phyloP scores from a whole-genome alignment of 1,140 invertebrate genomes.

The Listronotus bonariensis region DNA sequence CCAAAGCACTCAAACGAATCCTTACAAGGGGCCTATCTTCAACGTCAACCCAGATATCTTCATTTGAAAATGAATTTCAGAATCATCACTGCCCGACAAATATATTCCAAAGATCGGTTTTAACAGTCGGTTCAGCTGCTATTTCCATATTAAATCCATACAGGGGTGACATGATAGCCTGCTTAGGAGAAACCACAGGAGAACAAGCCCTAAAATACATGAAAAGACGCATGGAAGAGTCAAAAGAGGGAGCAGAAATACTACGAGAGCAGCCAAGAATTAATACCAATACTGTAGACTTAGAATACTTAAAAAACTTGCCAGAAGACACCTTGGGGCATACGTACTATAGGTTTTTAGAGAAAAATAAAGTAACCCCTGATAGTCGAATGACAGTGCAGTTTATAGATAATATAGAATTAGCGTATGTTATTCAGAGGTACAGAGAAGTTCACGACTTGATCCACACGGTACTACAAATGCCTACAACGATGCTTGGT shows the following conservation, averaged over 20 bases:
- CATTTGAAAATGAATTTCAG: slow-evolving; percentile 59
- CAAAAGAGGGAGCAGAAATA: slow-evolving; percentile 73
- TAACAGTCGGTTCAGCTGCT: slow-evolving; percentile 79
- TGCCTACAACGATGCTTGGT: slow-evolving; percentile 96
- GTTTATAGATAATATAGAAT: slow-evolving; percentile 88
- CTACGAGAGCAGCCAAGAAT: slow-evolving; percentile 83
- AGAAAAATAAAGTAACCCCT: slow-evolving; percentile 85
- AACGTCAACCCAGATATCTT: too few relatives aligned
- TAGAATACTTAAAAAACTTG: slow-evolving; percentile 70
- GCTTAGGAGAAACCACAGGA: slow-evolving; percentile 87
- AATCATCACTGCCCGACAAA: slow-evolving; percentile 74
- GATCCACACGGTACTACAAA: slow-evolving; percentile 85
- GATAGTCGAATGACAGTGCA: slow-evolving; percentile 87
- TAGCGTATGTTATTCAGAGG: slow-evolving; percentile 95
- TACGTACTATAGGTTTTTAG: slow-evolving; percentile 82
- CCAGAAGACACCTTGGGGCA: slow-evolving; percentile 83
- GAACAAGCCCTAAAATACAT: slow-evolving; percentile 70
- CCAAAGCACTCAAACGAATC: too few relatives aligned
- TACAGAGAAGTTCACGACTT: slow-evolving; percentile 97
- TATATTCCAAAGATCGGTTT: slow-evolving; percentile 72
- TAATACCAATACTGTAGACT: slow-evolving; percentile 80
- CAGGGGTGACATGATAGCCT: slow-evolving; percentile 91
- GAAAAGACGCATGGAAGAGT: slow-evolving; percentile 60
- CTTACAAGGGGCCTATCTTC: too few relatives aligned
- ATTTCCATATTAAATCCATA: slow-evolving; percentile 75